Evolutionary conservation across 2,797 vertebrate species (phyloP).

Genomic region (Sparus aurata): DNA sequence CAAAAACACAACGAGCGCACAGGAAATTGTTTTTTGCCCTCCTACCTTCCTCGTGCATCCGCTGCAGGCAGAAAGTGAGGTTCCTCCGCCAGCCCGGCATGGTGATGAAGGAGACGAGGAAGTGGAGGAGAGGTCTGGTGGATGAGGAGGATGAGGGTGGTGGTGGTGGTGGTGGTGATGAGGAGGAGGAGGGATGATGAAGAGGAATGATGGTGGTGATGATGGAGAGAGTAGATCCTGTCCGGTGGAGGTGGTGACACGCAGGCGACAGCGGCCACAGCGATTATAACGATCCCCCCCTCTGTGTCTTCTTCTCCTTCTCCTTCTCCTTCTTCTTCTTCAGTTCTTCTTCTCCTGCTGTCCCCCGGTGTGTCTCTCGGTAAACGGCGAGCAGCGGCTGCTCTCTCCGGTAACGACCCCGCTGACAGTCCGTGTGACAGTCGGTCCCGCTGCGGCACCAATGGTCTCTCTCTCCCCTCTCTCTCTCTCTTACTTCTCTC

Average conservation of each 20-base stretch:
- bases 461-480: constrained; percentile 33
- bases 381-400: constrained; percentile 44
- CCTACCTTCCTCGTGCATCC: constrained; percentile 95
- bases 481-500: neutral
- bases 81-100: constrained; percentile 96
- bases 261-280: constrained; percentile 36
- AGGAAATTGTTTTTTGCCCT: constrained; percentile 42
- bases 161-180: constrained; percentile 18
- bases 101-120: constrained; percentile 55
- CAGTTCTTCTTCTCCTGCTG: neutral
- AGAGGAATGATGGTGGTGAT: constrained; percentile 34
- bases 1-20: constrained; percentile 17
- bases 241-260: constrained; percentile 57
- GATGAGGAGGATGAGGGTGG: constrained; percentile 30
- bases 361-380: constrained; percentile 15
- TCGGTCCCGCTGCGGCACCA: constrained; percentile 77
- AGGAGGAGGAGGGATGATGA: constrained; percentile 36
- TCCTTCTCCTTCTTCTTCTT: constrained; percentile 8
- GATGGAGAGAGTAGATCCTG: constrained; percentile 61
- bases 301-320: neutral
- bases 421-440: constrained; percentile 69
- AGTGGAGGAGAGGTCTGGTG: constrained; percentile 43
- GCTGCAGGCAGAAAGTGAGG: constrained; percentile 94
- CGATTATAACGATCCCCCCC: constrained; percentile 25
- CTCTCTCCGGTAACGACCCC: constrained; percentile 63